Conservation (phyloP, 2,888 invertebrate species). For the Synanthedon myopaeformis region DNA sequence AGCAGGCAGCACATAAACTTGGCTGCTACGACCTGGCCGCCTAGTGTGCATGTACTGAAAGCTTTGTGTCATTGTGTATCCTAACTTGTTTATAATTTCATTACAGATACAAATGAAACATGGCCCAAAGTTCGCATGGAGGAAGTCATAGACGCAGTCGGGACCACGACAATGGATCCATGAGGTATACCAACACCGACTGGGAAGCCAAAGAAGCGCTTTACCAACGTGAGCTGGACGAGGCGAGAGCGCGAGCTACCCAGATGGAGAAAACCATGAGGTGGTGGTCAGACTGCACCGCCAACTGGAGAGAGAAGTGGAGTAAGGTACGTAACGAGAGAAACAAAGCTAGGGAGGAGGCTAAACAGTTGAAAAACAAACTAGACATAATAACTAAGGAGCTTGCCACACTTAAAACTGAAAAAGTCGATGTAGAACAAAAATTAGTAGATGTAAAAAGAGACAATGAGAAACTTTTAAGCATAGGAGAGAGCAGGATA, state of each 20-base stretch:
- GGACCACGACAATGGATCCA: constrained; percentile 73
- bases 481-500: constrained; percentile 56
- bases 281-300: constrained; percentile 99
- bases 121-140: constrained; percentile 77
- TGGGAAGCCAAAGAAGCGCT: constrained; percentile 83
- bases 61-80: no score
- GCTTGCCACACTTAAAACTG: constrained; percentile 77
- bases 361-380: constrained; percentile 83
- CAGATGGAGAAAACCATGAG: constrained; percentile 99
- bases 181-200: constrained; percentile 77
- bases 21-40: no score
- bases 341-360: constrained; percentile 92
- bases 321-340: constrained; percentile 91
- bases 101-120: constrained; percentile 28
- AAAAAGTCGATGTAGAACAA: constrained; percentile 81
- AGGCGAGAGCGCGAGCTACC: constrained; percentile 91
- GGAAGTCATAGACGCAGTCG: constrained; percentile 73
- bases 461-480: constrained; percentile 83
- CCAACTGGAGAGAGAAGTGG: constrained; percentile 97
- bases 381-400: constrained; percentile 85
- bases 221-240: constrained; percentile 86
- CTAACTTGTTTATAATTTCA: not conserved
- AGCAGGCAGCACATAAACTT: no score
- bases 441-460: constrained; percentile 82
- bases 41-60: no score